Evolutionary conservation across 1,140 invertebrate species (phyloP), one percentile per base, ranked within the genome.

Genomic region (Latrodectus geometricus): DNA sequence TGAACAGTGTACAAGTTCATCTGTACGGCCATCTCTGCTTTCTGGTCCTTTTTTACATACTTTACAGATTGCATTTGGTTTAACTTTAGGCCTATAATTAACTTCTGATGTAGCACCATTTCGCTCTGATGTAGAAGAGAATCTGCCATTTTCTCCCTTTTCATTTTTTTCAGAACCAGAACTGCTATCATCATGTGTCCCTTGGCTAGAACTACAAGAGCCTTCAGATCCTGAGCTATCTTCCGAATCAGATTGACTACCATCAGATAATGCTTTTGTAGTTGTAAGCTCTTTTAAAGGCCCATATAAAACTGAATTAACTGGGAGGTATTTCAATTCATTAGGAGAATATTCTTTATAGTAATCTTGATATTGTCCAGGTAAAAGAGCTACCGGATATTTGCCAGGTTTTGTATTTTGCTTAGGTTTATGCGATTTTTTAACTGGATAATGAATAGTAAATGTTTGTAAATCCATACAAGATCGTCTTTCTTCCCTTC

Each of bases 351-450:
- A 95, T 93, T 87, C 83, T 23, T 94, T 93, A 91, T 96, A 98
- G 91, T 94, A 94, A 91, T 98, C 96, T 87, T 95, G 95, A 91
- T 95, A 99, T 91, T 99, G 98, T 81, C 97, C 97, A 23, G 97
- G 96, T 88, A 99, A 94, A 73, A 99, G 92, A 54, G 97, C 94
- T 49, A 98, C 94, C 21, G 98, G 97, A 92, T 98, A 99, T 66
- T 95, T 92, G 81, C 94, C 95, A 61, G 91, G 88, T 17, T 92
- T 90, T 75, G 92, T 91, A 52, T 92, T 89, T 87, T 93, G 91
- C 72, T 89, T 90, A 15, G 66, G 20, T 56, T 89, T 90, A 8
- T 89, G 89, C 69, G 93, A 91, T 20, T 73, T 76, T 20, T 73
- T 76, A 9, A 72, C 70, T 4, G 95, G 95, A 89, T 94, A 94